Evolutionary conservation across 1,140 invertebrate genomes (phyloP), one percentile per base, ranked within the genome.

Genomic region (Pogonus chalceus): DNA sequence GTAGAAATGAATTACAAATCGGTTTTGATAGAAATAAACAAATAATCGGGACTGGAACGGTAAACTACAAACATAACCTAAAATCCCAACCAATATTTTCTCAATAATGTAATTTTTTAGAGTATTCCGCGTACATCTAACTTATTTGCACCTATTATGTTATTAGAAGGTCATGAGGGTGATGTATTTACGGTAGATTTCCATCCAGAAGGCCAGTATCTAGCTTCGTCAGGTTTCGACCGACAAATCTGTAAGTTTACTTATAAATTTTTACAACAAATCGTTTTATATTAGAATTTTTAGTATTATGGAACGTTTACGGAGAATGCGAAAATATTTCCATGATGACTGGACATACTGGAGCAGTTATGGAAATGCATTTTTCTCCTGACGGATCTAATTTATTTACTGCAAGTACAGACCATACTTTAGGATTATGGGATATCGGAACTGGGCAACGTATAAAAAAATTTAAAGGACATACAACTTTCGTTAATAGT

Each of bases 251-350:
- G 94, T 96, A 79, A 84, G 50, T 37, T 54, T 50, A 43, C 51
- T 52, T 26, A 51, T 48, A 46, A 20, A 16, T 35, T 43, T 50
- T 51, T 46, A 24, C 14, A 31, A 20, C 24, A 37, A 26, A n/a
- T 47, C n/a, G 22, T 52, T 46, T 26, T 16, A 43, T 54, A 20
- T 58, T 35, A 58, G 65, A 59, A 62, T 21, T 77, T 79, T 52
- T 67, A 96, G 92, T 88, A 69, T 77, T 99, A 59, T 99, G 97
- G 97, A 94, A 90, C 72, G 90, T 95, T 1, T 96, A 95, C 72
- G 96, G 92, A 2, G 94, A 99, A 67, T 99, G 96, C 76, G 94
- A 99, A 64, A 99, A 98, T 72, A 84, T 96, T 58, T 90, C 89
- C 59, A 81, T 88, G 7, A 81, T 99, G 78, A 81, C 83, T 49